These are phyloP conservation scores for rabbit (Oryctolagus cuniculus) DNA, from an alignment of 2,113 vertebrate species.

Conservation along the genomic window DNA sequence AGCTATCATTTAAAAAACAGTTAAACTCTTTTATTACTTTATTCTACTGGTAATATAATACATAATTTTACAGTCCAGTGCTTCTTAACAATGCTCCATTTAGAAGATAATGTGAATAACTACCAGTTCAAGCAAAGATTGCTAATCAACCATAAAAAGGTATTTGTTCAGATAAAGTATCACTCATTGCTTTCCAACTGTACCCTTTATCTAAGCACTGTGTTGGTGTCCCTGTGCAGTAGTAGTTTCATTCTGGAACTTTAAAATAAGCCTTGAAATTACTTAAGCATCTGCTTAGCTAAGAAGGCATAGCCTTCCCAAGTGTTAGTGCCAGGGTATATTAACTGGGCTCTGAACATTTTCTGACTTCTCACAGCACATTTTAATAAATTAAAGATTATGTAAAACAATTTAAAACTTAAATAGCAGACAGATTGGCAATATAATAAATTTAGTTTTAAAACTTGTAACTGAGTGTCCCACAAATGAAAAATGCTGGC, in stretches of 20 bases:
- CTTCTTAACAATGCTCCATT: conserved; percentile 59
- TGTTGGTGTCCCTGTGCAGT: conserved; percentile 23
- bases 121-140: conserved; percentile 38
- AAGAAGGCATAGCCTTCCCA: conserved; percentile 9
- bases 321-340: background rate
- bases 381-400: conserved; percentile 70
- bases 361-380: conserved; percentile 11
- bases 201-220: conserved; percentile 48
- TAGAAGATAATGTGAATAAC: conserved; percentile 65
- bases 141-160: conserved; percentile 48
- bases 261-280: conserved; percentile 59
- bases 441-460: conserved; percentile 31
- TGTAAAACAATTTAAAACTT: conserved; percentile 63
- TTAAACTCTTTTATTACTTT: conserved; percentile 34
- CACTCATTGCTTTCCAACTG: background rate
- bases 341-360: conserved; percentile 1
- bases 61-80: conserved; percentile 32
- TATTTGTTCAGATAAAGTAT: conserved; percentile 60
- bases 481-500: background rate
- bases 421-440: background rate
- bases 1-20: conserved; percentile 36
- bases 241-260: conserved; percentile 71
- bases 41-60: background rate
- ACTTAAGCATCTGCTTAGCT: conserved; percentile 40
- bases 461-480: background rate